phyloP scores from a whole-genome alignment of 1,140 invertebrate genomes.

The Gerris buenoi region DNA sequence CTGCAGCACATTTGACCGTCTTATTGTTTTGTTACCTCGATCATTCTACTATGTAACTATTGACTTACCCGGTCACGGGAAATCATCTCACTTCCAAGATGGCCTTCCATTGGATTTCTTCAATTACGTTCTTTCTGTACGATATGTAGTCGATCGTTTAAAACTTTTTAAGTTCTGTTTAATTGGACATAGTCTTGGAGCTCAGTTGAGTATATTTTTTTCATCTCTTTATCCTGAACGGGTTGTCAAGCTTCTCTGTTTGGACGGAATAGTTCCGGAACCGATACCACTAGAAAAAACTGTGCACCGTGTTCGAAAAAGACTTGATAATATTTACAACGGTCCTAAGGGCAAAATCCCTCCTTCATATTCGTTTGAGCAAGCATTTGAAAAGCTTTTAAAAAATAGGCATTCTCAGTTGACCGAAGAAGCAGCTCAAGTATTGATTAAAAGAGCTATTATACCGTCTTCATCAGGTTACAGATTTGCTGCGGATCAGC shows the following conservation, averaged over 20 bases:
- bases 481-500: constrained; percentile 28
- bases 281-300: constrained; percentile 24
- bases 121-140: constrained; percentile 34
- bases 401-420: constrained; percentile 26
- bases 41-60: constrained; percentile 44
- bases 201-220: constrained; percentile 32
- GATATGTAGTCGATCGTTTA: constrained; percentile 37
- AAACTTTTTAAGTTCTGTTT: constrained; percentile 37
- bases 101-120: constrained; percentile 33
- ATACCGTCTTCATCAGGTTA: constrained; percentile 25
- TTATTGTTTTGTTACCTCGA: constrained; percentile 40
- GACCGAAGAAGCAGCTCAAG: constrained; percentile 31
- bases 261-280: constrained; percentile 34
- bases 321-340: constrained; percentile 21
- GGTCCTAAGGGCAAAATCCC: constrained; percentile 21
- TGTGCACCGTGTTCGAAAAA: constrained; percentile 20
- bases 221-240: constrained; percentile 34
- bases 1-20: constrained; percentile 44
- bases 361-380: constrained; percentile 34
- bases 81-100: constrained; percentile 41
- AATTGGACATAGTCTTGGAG: constrained; percentile 44
- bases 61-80: constrained; percentile 54
- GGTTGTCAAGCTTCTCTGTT: constrained; percentile 34
- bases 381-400: constrained; percentile 33
- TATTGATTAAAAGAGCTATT: constrained; percentile 34